Evolutionary conservation across 2,888 invertebrate species (phyloP), one percentile per base, ranked within the genome.

Genomic region (Crossocerus cetratus): DNA sequence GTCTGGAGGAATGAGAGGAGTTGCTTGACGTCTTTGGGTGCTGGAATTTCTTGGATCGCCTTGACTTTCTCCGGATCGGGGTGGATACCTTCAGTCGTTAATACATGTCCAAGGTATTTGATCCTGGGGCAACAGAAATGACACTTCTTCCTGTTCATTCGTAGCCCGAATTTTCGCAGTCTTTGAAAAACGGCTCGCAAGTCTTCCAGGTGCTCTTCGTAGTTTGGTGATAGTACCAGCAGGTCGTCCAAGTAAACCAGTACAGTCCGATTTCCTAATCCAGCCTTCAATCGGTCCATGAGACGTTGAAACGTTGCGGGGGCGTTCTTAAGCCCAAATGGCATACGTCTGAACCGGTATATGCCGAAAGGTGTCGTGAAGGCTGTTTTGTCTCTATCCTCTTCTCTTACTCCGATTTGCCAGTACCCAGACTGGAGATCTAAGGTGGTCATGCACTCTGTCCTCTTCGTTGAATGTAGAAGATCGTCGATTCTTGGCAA

Each of bases 221-320:
- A 45, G 13, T 14, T 45, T 14, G 45, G 21, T 0, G 65, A 57
- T 0, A 65, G 16, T 16, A 65, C 56, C 1, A 57, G 44, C 14
- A 65, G 43, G 3, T 65, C 65, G 20, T 65, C 23, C 0, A 57
- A 23, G 2, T 65, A 65, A 2, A 58, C 21, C 2, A 65, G 5
- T 5, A 21, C 42, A 2, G 14, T 23, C 14, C 13, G 42, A 2
- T 56, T 22, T 8, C 57, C 45, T 5, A 65, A 18, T 0, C 32
- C 65, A 23, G 44, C 45, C 3, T 20, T 21, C 3, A 62, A 53
- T 1, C 32, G 62, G n/a, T 62, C 54, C 20, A 62, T 54, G 3
- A 62, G 4, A 5, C 62, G 11, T 54, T 54, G 42, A 2, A 62
- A 62, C 0, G 54, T 62, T 2, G 54, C 62, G 0, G 23, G 32